Evolutionary conservation across 2,113 vertebrate genomes (phyloP).

Genomic region (Uropsilus gracilis): DNA sequence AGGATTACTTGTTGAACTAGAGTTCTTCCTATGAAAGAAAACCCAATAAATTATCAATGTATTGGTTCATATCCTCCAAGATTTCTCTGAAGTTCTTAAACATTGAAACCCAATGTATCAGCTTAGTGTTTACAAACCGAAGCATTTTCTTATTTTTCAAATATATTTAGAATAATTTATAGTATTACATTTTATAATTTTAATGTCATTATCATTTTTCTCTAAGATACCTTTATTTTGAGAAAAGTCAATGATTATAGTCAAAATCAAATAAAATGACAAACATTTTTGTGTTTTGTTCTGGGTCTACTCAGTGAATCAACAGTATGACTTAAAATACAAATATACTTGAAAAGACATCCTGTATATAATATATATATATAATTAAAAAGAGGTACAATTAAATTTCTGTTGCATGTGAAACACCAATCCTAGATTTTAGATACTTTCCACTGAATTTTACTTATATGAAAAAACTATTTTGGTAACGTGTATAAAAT

Average conservation of each 20-base stretch:
- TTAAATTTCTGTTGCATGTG: neutral
- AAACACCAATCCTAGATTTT: neutral
- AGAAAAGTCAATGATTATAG: neutral
- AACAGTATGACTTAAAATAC: slow-evolving; percentile 19
- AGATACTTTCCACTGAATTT: neutral
- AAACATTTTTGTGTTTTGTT: neutral
- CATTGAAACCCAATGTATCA: neutral
- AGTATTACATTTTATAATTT: neutral
- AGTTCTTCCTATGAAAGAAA: neutral
- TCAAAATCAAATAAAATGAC: neutral
- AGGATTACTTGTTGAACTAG: neutral
- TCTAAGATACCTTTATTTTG: neutral
- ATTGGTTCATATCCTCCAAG: neutral
- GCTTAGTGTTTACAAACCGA: neutral
- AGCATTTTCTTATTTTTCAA: neutral
- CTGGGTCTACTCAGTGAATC: neutral
- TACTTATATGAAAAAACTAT: neutral
- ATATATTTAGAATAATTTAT: neutral
- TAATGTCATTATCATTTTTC: neutral
- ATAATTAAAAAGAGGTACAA: neutral
- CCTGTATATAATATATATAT: neutral
- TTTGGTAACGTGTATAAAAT: neutral
- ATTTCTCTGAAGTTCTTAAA: slow-evolving; percentile 9
- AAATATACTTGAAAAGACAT: neutral
- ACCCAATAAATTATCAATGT: neutral